Percentiles rank a stretch among this genome's conserved stretches.
Conservation (phyloP, 2,888 invertebrate genomes). For the Alentia gelatinosa region DNA sequence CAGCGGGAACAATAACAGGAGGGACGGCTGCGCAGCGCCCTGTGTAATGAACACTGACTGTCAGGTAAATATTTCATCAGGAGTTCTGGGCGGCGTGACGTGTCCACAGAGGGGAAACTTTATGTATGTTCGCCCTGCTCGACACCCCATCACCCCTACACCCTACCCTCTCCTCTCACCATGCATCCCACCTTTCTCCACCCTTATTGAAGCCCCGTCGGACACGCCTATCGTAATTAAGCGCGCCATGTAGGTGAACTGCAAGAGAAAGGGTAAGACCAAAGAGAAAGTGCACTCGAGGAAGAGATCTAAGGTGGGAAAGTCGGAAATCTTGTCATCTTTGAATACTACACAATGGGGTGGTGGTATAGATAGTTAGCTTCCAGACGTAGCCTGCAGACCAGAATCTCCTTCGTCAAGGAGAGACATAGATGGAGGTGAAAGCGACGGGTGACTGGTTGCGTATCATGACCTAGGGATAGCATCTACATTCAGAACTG, state of each 20-base stretch:
- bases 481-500: no score
- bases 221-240: slow-evolving; percentile 1
- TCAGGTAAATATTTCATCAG: slow-evolving; percentile 23
- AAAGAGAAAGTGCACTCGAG: background rate
- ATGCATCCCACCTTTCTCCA: background rate
- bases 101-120: background rate
- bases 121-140: background rate
- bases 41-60: slow-evolving; percentile 22
- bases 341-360: no score
- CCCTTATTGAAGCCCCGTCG: background rate
- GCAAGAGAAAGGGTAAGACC: background rate
- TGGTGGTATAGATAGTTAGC: no score
- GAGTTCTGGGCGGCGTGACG: background rate
- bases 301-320: background rate
- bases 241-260: background rate
- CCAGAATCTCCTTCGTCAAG: no score
- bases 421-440: no score
- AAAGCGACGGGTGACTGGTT: no score
- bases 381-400: no score
- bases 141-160: background rate
- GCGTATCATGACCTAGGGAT: no score
- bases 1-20: background rate
- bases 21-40: background rate
- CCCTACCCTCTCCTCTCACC: background rate
- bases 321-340: no score